Evolutionary conservation across 2,113 vertebrate species (phyloP).

Genomic region (Calidris pygmaea): DNA sequence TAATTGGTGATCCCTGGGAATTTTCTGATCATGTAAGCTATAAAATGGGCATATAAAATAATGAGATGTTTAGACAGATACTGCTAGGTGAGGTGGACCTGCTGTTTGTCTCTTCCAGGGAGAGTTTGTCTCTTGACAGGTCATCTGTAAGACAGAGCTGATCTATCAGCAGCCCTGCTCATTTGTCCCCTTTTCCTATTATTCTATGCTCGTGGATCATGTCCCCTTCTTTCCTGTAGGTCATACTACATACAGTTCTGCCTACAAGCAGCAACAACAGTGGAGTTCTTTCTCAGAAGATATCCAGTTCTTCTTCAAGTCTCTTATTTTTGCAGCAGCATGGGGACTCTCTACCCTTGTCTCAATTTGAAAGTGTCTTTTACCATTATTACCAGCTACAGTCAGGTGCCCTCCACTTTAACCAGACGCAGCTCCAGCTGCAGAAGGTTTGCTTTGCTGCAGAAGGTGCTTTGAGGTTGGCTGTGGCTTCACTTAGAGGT

Average conservation of each 20-base stretch:
- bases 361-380: background rate
- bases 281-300: background rate
- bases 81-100: background rate
- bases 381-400: background rate
- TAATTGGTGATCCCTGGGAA: background rate
- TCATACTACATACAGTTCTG: background rate
- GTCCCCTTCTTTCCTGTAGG: background rate
- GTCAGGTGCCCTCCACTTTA: background rate
- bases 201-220: background rate
- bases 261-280: background rate
- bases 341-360: background rate
- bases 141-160: background rate
- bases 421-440: background rate
- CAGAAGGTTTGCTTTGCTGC: background rate
- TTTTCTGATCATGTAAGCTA: background rate
- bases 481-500: background rate
- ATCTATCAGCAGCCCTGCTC: background rate
- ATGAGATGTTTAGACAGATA: background rate
- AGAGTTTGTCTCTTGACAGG: background rate
- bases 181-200: background rate
- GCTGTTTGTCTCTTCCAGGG: background rate
- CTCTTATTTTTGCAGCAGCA: background rate
- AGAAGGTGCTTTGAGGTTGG: background rate
- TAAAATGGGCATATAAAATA: background rate
- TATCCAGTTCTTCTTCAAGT: background rate